These are phyloP conservation scores for Sebastes schlegelii DNA, from an alignment of 2,113 vertebrate genomes.

Conservation along the genomic window DNA sequence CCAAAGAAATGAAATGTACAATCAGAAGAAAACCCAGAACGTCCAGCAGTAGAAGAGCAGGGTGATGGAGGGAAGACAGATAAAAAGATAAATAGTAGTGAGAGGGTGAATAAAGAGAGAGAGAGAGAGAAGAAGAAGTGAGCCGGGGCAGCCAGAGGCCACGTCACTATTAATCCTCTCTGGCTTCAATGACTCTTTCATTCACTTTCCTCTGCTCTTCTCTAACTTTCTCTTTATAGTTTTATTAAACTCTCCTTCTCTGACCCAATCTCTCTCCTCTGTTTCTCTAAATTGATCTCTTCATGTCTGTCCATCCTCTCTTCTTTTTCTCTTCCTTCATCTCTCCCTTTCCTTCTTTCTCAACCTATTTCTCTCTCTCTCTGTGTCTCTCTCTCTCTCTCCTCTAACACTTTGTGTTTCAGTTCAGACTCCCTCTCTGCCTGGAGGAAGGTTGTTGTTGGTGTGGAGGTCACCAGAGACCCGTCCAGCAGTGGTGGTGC, in stretches of 20 bases:
- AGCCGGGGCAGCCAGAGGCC: constrained; percentile 3
- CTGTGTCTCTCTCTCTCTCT: neutral
- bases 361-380: neutral
- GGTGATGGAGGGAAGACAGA: neutral
- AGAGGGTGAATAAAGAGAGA: neutral
- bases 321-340: neutral
- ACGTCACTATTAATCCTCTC: constrained; percentile 11
- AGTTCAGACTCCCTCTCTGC: neutral
- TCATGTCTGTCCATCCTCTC: neutral
- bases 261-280: neutral
- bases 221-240: neutral
- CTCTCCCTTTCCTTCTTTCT: neutral
- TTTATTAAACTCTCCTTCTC: neutral
- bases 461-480: constrained; percentile 26
- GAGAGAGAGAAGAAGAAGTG: neutral
- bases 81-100: neutral
- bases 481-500: neutral
- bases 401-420: constrained; percentile 4
- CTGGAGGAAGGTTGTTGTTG: constrained; percentile 38
- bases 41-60: neutral
- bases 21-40: neutral
- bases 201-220: neutral
- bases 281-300: neutral
- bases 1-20: neutral
- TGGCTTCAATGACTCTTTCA: neutral